Percentiles rank a stretch among this genome's conserved stretches.
phyloP scores from a whole-genome alignment of 2,888 invertebrate genomes.

The Aethes cnicana region DNA sequence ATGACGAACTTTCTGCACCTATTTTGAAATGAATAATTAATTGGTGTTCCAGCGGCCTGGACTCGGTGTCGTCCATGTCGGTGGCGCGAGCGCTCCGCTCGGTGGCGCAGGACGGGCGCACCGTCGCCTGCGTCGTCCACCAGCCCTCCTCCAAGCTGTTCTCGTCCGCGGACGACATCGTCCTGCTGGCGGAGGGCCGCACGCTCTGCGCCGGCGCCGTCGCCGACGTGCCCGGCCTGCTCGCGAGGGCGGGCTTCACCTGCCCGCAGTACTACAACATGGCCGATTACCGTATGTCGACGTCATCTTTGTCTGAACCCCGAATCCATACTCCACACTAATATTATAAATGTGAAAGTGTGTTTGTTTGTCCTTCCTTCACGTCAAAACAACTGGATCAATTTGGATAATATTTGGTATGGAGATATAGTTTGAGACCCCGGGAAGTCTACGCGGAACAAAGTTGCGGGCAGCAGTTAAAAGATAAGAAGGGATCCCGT shows the following conservation, averaged over 20 bases:
- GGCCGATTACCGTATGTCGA: conserved; percentile 87
- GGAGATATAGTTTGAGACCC: no score
- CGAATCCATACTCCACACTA: neutral
- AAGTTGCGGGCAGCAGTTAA: no score
- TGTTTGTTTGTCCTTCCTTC: no score
- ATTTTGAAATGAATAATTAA: neutral
- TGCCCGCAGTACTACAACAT: conserved; percentile 91
- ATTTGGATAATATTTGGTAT: no score
- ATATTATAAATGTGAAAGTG: neutral
- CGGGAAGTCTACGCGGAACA: no score
- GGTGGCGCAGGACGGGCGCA: conserved; percentile 85
- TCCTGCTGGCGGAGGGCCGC: conserved; percentile 85
- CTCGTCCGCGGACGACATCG: conserved; percentile 87
- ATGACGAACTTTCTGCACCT: no score
- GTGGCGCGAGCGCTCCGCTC: conserved; percentile 83
- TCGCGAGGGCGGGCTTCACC: conserved; percentile 81
- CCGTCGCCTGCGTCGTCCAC: conserved; percentile 89
- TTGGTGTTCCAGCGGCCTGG: conserved; percentile 76
- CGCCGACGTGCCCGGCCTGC: conserved; percentile 81
- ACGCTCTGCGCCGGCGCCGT: conserved; percentile 87
- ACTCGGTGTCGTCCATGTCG: conserved; percentile 86
- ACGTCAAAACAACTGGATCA: no score
- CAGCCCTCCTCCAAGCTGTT: conserved; percentile 90
- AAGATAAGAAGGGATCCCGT: no score
- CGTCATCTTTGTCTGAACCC: neutral